Evolutionary conservation across 2,113 vertebrate species (phyloP), one percentile per base, ranked within the genome.

Genomic region (Ophiodon elongatus): DNA sequence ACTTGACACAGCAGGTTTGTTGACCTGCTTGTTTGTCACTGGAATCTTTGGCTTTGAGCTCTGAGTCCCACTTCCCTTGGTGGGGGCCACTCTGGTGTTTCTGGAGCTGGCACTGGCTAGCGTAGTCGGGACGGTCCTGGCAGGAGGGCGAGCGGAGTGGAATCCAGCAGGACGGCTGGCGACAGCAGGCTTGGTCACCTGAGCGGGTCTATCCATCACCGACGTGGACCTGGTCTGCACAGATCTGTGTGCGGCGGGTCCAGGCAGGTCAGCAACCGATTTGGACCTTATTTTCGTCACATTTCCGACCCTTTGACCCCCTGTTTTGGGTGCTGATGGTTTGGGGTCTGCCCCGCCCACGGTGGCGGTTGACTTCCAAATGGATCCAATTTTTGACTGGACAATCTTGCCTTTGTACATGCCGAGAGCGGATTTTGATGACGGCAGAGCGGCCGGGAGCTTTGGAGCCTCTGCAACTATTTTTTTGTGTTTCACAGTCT

Each of bases 341-440:
- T 90, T 93, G 57, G 1, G 63, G 81, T 81, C 83, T 0, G 43
- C 84, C 0, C 52, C 84, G 2, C 19, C 83, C 10, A 90, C 84
- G 0, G 39, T 82, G 69, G 73, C 72, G n/a, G 77, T 64, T 39
- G 93, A 85, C 86, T 96, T 98, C 93, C 98, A 92, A 86, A 98
- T 97, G 10, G 97, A 97, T 73, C 97, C 97, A 29, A 99, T 91
- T 91, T 98, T 99, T 23, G 98, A 98, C 66, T 96, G 95, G 29
- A 99, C 89, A 67, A 98, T 91, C 73, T 90, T 96, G 54, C 98
- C 97, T 90, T 95, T 96, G 50, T 98, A 99, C 29, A 93, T 93
- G 45, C 98, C 98, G 15, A 93, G 96, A 4, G 94, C 88, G 50
- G 91, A 84, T 85, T 95, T 99, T 14, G 86, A 66, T n/a, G 84